These are phyloP conservation scores for Pachliopta kotzebuea DNA, from an alignment of 2,888 invertebrate species.

Conservation along the genomic window DNA sequence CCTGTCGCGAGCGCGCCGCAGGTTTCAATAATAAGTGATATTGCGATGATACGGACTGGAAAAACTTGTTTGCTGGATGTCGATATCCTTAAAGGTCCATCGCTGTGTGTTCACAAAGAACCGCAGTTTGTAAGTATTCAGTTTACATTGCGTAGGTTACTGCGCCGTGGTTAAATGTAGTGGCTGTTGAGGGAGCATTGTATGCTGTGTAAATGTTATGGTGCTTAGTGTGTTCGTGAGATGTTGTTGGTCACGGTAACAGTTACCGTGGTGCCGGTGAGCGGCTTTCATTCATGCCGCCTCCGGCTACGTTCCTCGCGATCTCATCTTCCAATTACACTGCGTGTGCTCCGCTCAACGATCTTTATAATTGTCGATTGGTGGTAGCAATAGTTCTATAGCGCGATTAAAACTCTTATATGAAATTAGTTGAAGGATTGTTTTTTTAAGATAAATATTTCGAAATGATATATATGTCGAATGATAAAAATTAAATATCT, in stretches of 20 bases:
- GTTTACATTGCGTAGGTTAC: constrained; percentile 42
- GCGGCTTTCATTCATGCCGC: constrained; percentile 80
- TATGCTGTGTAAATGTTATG: constrained; percentile 33
- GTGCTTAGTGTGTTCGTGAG: constrained; percentile 45
- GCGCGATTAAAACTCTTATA: too few relatives aligned
- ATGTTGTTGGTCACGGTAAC: constrained; percentile 46
- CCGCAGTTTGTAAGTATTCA: constrained; percentile 30
- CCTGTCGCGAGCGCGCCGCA: constrained; percentile 75
- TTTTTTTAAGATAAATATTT: neutral
- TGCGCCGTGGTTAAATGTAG: neutral
- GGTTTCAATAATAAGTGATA: constrained; percentile 80
- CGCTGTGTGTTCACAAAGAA: constrained; percentile 42
- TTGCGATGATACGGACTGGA: constrained; percentile 80
- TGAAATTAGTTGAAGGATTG: too few relatives aligned
- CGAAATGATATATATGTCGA: too few relatives aligned
- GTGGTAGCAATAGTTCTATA: constrained; percentile 46
- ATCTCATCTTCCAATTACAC: constrained; percentile 79
- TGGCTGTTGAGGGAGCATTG: constrained; percentile 41
- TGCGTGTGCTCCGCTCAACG: constrained; percentile 58
- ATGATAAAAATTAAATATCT: too few relatives aligned
- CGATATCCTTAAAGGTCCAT: constrained; percentile 76
- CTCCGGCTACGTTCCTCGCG: constrained; percentile 74
- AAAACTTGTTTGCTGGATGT: constrained; percentile 78
- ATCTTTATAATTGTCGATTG: constrained; percentile 70
- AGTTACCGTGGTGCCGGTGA: constrained; percentile 66